Conservation (phyloP, 2,797 vertebrate species). For the Peromyscus nudipes region DNA sequence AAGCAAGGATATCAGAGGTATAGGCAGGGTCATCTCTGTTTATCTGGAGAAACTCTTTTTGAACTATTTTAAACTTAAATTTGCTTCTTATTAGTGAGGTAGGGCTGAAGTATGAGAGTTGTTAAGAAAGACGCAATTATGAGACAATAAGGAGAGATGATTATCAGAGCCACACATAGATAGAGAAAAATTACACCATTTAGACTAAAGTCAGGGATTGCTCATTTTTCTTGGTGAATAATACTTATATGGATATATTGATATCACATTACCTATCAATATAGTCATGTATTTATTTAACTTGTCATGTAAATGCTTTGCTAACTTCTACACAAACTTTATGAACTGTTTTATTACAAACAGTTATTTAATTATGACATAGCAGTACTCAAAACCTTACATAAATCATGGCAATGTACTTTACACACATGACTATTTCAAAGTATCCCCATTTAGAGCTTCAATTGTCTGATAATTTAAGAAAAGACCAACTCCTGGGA, state of each 20-base stretch:
- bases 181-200: not conserved
- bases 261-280: not conserved
- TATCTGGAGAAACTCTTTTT: not conserved
- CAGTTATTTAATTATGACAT: slow-evolving; percentile 25
- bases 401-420: not conserved
- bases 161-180: not conserved
- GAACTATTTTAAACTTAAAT: not conserved
- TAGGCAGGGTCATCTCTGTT: not conserved
- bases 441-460: not conserved
- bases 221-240: not conserved
- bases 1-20: not conserved
- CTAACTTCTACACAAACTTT: not conserved
- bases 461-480: slow-evolving; percentile 26
- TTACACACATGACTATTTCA: not conserved
- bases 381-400: not conserved
- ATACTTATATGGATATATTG: not conserved
- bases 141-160: not conserved
- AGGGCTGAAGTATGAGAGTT: not conserved
- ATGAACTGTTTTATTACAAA: not conserved
- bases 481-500: not conserved
- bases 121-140: not conserved
- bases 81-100: not conserved
- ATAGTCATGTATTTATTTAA: not conserved
- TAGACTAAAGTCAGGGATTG: not conserved
- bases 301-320: slow-evolving; percentile 4